Evolutionary conservation across 2,797 vertebrate genomes (phyloP), one percentile per base, ranked within the genome.

Genomic region (Catharus ustulatus): DNA sequence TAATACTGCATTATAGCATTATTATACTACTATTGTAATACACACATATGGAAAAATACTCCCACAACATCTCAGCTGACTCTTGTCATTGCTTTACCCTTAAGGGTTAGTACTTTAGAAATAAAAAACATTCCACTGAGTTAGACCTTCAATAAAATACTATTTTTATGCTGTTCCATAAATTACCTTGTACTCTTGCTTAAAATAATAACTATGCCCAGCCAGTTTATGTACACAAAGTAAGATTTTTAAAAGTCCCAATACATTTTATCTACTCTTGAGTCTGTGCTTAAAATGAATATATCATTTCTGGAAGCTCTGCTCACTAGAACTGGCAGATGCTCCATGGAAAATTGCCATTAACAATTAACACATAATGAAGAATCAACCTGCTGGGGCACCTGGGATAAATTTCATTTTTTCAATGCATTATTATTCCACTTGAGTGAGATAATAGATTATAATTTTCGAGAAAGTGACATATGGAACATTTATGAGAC

Each of bases 341-440:
- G 91, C 89, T 91, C 72, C 91, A 90, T 95, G 93, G 93, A 97
- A 97, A 96, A 87, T 38, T 94, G 79, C 86, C 94, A 97, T 89
- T 95, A 93, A 92, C 79, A 55, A 95, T 95, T 96, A 97, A 96
- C 78, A 94, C 94, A 93, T 96, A 96, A 96, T 95, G 82, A 97
- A 94, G 87, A 90, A 93, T 87, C 74, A 96, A 97, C 86, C 86
- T 95, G 91, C 84, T 95, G 88, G 92, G 87, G 63, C 88, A 96
- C 81, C 74, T 96, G 95, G 91, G 90, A 96, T 94, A 96, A 96
- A 95, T 91, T 95, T 92, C 87, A 57, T 78, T 94, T 93, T 94
- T 90, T 74, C 79, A 74, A 88, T 79, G 57, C 58, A 89, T 93
- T 96, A 95, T 82, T 95, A 96, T 97, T 96, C 63, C 72, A 91